A percentile compares a stretch with the other conserved stretches of the same genome.
These are phyloP conservation scores for Suillia variegata DNA, from an alignment of 2,888 invertebrate genomes.

Conservation along the genomic window DNA sequence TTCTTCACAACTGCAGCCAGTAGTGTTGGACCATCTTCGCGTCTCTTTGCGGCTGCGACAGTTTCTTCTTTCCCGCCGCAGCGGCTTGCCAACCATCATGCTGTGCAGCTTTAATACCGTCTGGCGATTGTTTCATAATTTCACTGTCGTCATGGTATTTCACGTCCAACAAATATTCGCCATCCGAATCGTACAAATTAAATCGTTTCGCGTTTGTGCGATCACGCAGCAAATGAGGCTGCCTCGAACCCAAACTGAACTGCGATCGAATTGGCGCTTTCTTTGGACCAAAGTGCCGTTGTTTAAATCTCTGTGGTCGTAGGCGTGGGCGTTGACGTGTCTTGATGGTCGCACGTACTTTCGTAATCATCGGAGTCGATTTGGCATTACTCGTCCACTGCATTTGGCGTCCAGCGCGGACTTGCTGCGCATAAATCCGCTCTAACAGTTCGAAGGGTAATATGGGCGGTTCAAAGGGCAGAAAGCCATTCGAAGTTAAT, in stretches of 20 bases:
- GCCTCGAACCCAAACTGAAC: too few species aligned
- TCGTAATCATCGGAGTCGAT: slow-evolving; percentile 12
- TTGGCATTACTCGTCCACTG: slow-evolving; percentile 11
- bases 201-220: slow-evolving; percentile 29
- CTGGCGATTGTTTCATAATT: too few species aligned
- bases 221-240: slow-evolving; percentile 40
- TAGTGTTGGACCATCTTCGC: background rate
- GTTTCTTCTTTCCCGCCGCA: background rate
- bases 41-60: background rate
- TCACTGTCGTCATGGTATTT: slow-evolving; percentile 41
- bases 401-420: slow-evolving; percentile 7
- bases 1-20: background rate
- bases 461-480: slow-evolving; percentile 42
- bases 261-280: too few species aligned
- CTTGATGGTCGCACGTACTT: background rate
- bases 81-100: background rate
- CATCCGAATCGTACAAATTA: slow-evolving; percentile 44
- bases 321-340: slow-evolving; percentile 13
- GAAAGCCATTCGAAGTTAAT: slow-evolving; percentile 38
- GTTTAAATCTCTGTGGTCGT: slow-evolving; percentile 10
- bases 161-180: slow-evolving; percentile 39
- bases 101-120: too few species aligned
- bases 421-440: slow-evolving; percentile 41
- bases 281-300: too few species aligned
- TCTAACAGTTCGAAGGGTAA: slow-evolving; percentile 37